Evolutionary conservation across 2,113 vertebrate species (phyloP).

Genomic region (Ceyx margarethae): DNA sequence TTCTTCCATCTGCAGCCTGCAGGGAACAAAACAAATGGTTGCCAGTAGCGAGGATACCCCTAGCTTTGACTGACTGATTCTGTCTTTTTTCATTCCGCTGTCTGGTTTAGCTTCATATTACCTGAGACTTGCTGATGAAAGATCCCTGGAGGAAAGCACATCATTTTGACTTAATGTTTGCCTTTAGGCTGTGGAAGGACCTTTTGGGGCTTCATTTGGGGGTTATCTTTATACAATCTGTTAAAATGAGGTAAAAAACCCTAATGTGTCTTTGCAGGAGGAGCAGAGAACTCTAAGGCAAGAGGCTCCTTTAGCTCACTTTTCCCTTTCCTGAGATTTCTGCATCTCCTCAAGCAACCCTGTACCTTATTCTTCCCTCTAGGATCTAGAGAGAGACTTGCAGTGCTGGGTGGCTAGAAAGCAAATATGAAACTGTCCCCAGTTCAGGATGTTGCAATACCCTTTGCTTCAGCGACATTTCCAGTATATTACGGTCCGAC

Average conservation of each 20-base stretch:
- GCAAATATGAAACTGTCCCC: not conserved
- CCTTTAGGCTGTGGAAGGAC: not conserved
- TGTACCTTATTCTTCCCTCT: not conserved
- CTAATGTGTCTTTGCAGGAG: not conserved
- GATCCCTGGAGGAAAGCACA: not conserved
- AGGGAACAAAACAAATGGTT: fast-evolving
- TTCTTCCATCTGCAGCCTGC: not conserved
- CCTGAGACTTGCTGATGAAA: not conserved
- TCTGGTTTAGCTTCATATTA: not conserved
- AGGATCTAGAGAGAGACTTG: not conserved
- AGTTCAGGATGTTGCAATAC: not conserved
- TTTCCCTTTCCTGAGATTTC: not conserved
- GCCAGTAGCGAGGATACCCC: not conserved
- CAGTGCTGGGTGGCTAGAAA: not conserved
- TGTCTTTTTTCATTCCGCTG: not conserved
- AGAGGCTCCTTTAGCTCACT: not conserved
- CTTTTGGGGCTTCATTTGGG: not conserved
- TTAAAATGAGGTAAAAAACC: not conserved
- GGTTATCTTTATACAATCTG: not conserved
- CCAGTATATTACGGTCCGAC: not conserved
- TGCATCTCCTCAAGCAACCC: fast-evolving
- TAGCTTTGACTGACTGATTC: not conserved
- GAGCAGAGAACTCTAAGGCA: not conserved
- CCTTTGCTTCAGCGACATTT: not conserved
- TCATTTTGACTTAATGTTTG: not conserved